These are phyloP conservation scores for Casuarius casuarius DNA, from an alignment of 2,113 vertebrate genomes.

Conservation along the genomic window DNA sequence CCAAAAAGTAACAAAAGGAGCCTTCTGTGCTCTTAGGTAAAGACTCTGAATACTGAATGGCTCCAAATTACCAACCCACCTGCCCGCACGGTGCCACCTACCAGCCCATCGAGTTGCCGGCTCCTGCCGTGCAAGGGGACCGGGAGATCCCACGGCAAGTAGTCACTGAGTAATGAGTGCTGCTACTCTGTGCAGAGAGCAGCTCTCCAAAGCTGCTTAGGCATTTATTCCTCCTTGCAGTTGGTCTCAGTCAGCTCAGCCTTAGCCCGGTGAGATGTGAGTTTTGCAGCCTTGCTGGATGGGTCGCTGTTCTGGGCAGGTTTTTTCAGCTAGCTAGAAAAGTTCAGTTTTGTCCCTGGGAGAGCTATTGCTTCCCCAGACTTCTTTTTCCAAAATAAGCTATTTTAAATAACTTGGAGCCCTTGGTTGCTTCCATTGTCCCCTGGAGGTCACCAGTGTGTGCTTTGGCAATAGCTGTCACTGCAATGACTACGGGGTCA, in stretches of 20 bases:
- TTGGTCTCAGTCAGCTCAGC: neutral
- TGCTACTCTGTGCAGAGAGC: neutral
- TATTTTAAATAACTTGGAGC: neutral
- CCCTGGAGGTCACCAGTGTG: neutral
- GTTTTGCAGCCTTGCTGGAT: neutral
- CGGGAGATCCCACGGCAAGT: neutral
- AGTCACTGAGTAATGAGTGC: neutral
- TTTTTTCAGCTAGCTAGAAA: neutral
- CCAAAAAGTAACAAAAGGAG: neutral
- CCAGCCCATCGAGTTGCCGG: neutral
- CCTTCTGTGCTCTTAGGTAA: neutral
- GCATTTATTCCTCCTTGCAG: neutral
- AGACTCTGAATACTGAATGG: neutral
- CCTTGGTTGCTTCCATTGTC: neutral
- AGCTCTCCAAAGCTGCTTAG: neutral
- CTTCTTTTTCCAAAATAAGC: neutral
- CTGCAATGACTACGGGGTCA: too few species aligned
- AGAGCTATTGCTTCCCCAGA: neutral
- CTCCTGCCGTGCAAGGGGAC: accelerated
- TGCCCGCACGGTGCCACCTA: neutral
- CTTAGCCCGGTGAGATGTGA: neutral
- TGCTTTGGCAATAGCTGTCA: too few species aligned
- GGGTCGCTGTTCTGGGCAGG: neutral
- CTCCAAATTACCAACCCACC: accelerated
- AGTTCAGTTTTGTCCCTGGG: neutral